Percentiles rank a stretch among this genome's conserved stretches.
Conservation (phyloP, 2,888 invertebrate species). For the Melitaea athalia region DNA sequence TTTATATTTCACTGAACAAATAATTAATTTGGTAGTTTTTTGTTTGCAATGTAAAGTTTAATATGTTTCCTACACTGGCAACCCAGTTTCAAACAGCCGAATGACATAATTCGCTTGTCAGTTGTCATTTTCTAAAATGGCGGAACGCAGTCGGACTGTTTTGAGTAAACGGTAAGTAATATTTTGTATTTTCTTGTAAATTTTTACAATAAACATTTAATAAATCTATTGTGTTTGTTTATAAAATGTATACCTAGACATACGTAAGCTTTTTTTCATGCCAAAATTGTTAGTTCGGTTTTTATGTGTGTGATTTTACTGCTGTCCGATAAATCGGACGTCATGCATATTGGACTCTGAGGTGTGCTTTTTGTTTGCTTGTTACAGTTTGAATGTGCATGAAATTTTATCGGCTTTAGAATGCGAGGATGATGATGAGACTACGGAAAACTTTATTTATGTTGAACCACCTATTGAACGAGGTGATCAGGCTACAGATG, state of each 20-base stretch:
- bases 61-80: background rate
- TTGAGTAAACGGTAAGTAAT: background rate
- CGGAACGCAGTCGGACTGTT: background rate
- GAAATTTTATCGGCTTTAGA: background rate
- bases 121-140: background rate
- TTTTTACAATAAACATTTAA: background rate
- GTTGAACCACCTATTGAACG: background rate
- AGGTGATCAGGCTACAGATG: background rate
- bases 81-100: background rate
- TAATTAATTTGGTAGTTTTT: background rate
- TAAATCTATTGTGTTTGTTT: background rate
- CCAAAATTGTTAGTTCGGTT: background rate
- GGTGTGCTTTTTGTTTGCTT: too few species aligned
- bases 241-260: background rate
- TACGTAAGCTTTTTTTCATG: background rate
- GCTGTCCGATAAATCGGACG: background rate
- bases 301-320: background rate
- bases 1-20: background rate
- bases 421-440: background rate
- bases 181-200: background rate
- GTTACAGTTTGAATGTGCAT: background rate
- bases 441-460: background rate
- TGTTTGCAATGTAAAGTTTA: background rate
- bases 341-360: background rate
- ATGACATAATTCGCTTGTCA: background rate